These are phyloP conservation scores for Austrolebias charrua DNA, from an alignment of 2,797 vertebrate genomes.

Conservation along the genomic window DNA sequence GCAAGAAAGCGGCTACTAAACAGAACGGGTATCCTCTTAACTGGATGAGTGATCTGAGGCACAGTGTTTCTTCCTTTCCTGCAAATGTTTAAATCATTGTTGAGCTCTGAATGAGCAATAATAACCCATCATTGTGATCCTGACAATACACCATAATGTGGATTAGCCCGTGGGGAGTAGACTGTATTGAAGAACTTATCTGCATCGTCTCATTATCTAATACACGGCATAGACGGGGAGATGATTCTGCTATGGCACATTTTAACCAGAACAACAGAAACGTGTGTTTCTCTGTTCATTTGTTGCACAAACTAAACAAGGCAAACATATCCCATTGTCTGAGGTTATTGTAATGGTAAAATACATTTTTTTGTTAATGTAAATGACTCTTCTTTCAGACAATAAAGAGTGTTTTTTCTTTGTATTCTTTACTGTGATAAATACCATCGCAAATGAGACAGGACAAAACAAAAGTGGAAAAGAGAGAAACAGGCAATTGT, in stretches of 20 bases:
- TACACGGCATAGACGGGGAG: constrained; percentile 54
- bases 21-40: constrained; percentile 60
- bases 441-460: constrained; percentile 73
- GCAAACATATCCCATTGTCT: constrained; percentile 69
- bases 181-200: constrained; percentile 72
- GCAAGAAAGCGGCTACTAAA: constrained; percentile 42
- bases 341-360: constrained; percentile 79
- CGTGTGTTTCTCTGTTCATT: constrained; percentile 56
- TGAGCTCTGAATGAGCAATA: constrained; percentile 68
- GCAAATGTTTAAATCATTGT: constrained; percentile 61
- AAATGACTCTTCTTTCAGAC: constrained; percentile 74
- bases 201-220: constrained; percentile 77
- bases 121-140: constrained; percentile 73
- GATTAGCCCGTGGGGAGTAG: constrained; percentile 70
- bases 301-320: constrained; percentile 62
- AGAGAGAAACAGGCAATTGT: constrained; percentile 60
- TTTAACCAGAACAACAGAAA: constrained; percentile 67
- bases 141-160: constrained; percentile 68
- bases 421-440: constrained; percentile 66
- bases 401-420: constrained; percentile 49
- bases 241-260: constrained; percentile 57
- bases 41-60: constrained; percentile 66
- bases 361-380: constrained; percentile 74
- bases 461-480: constrained; percentile 69
- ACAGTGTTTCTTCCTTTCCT: constrained; percentile 50